These are phyloP conservation scores for Bubo scandiacus DNA, from an alignment of 2,113 vertebrate species.

Conservation along the genomic window DNA sequence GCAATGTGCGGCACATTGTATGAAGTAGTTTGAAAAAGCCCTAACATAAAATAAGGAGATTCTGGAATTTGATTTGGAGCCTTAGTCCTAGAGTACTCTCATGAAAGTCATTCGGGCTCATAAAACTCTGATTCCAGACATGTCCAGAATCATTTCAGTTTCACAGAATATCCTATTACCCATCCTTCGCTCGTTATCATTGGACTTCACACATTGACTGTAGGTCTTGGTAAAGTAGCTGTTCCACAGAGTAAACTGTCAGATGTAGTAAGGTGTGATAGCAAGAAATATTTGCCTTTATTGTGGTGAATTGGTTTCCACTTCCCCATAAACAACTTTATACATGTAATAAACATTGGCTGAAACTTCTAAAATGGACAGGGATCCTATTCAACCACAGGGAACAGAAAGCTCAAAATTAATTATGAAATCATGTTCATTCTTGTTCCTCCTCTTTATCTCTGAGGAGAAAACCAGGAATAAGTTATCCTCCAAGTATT, in stretches of 20 bases:
- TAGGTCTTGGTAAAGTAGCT: background rate
- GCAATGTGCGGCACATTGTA: background rate
- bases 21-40: background rate
- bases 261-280: background rate
- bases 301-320: background rate
- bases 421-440: background rate
- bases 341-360: background rate
- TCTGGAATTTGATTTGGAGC: background rate
- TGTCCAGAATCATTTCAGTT: background rate
- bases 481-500: background rate
- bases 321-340: background rate
- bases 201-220: background rate
- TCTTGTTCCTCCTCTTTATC: background rate
- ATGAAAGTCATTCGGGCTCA: background rate
- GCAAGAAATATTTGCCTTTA: background rate
- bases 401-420: background rate
- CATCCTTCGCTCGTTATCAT: background rate
- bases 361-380: background rate
- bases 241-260: background rate
- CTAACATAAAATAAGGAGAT: background rate
- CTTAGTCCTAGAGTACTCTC: background rate
- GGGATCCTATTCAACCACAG: background rate
- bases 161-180: background rate
- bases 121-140: background rate
- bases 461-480: background rate